Base-by-base conservation (phyloP, 2,888 invertebrate genomes). In the Ochlodes sylvanus region DNA sequence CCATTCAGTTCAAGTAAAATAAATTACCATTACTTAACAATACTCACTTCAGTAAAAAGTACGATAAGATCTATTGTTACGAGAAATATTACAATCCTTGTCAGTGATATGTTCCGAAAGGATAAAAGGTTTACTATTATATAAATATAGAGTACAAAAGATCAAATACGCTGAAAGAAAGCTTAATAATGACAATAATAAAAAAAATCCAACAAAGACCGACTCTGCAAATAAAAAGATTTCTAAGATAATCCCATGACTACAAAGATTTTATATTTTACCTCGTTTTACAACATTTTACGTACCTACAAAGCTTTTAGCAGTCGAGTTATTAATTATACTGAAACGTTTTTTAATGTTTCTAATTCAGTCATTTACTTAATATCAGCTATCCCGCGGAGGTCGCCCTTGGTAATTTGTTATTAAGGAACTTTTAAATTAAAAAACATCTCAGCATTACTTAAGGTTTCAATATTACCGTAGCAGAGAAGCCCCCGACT, bases 251-350 rank as follows among this genome's bases (percentile, higher is more conserved):
- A 57, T 57, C 57, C n/a, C 7, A 38, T 7, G 14, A 41, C 7
- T 57, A 14, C 41, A 41, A 57, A 58, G 41, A 58, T 19, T 56
- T 56, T 55, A 19, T 42, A 14, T 42, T 21, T 27, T 58, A 19
- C 57, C 32, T 41, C 27, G 54, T 54, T 7, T 3, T 12, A 3
- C 41, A 58, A 58, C 7, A 42, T 58, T 58, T 58, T 21, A 58
- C 41, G 41, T 34, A 56, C n/a, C n/a, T n/a, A n/a, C 41, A 58
- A 57, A 58, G 41, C 19, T 58, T 58, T 58, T 58, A 58, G 57
- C 19, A 41, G 57, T 21, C 14, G 41, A 14, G 42, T 58, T 42
- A 58, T 41, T 58, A 58, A 58, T 42, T 58, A 58, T 58, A 58
- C 41, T 58, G 42, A 58, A 58, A 58, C 42, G 42, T 58, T 12